Conservation (phyloP, 2,113 vertebrate species). For the Pan paniscus region DNA sequence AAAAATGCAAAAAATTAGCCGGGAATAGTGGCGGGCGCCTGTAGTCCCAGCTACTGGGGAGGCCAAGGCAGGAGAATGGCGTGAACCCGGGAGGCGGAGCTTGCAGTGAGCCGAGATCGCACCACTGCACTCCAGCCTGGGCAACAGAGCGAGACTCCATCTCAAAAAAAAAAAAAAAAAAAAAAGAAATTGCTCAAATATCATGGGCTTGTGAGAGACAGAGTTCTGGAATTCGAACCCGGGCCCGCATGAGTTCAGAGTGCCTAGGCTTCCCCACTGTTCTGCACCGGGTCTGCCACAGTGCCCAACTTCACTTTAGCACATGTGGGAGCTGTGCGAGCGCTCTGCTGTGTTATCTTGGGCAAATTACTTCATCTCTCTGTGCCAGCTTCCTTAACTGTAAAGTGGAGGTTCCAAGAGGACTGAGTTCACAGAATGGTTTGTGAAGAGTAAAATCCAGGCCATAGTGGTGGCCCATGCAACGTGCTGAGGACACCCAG, state of each 20-base stretch:
- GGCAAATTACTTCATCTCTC: not conserved
- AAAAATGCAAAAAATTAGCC: no score
- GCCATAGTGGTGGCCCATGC: rapidly evolving
- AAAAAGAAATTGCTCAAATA: not conserved
- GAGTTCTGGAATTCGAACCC: not conserved
- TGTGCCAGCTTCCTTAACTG: not conserved
- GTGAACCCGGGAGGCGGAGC: no score
- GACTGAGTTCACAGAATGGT: not conserved
- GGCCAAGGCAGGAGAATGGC: no score
- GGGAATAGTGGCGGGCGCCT: no score
- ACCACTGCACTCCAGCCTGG: no score
- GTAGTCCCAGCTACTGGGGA: no score
- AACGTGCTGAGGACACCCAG: not conserved
- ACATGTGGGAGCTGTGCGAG: not conserved
- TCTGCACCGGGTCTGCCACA: not conserved
- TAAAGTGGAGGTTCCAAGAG: not conserved
- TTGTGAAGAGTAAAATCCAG: not conserved
- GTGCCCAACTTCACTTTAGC: not conserved
- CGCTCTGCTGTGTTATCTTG: not conserved
- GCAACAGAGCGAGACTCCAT: no score
- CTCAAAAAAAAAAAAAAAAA: no score
- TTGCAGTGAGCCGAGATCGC: no score
- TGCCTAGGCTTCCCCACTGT: not conserved
- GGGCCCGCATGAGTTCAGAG: not conserved
- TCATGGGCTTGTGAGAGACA: not conserved